Conservation (phyloP, 2,113 vertebrate species). For the Tetrax tetrax region DNA sequence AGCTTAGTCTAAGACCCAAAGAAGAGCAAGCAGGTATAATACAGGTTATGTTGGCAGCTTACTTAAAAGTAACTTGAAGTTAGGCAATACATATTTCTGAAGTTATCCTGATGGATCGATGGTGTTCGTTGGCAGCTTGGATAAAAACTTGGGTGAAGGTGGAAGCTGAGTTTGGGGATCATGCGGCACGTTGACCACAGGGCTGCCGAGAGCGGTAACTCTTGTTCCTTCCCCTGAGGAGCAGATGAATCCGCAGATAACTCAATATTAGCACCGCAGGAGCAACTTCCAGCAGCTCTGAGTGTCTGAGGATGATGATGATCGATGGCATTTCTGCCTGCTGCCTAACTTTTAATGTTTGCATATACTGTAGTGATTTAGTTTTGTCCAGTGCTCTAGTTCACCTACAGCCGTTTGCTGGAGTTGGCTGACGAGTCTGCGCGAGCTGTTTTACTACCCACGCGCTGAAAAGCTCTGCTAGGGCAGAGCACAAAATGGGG, state of each 20-base stretch:
- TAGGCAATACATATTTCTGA: neutral
- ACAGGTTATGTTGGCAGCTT: neutral
- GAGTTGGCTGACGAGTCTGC: neutral
- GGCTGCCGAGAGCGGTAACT: neutral
- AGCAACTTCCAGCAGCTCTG: neutral
- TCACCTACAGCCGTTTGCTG: neutral
- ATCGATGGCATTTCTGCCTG: neutral
- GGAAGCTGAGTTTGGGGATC: neutral
- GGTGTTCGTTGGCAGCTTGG: neutral
- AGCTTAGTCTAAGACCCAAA: no score
- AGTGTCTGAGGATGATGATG: neutral
- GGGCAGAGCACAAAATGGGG: neutral
- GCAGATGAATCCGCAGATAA: neutral
- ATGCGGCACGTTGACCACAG: neutral
- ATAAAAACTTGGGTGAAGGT: neutral
- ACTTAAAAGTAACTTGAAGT: neutral
- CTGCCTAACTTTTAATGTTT: neutral
- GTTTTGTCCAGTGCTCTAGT: neutral
- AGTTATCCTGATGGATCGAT: neutral
- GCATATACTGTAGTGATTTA: neutral
- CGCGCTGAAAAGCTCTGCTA: neutral
- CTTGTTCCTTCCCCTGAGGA: neutral
- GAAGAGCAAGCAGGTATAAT: neutral
- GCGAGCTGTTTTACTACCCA: neutral
- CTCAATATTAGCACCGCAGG: neutral